Conservation (phyloP, 2,113 vertebrate species). For the Alectura lathami region DNA sequence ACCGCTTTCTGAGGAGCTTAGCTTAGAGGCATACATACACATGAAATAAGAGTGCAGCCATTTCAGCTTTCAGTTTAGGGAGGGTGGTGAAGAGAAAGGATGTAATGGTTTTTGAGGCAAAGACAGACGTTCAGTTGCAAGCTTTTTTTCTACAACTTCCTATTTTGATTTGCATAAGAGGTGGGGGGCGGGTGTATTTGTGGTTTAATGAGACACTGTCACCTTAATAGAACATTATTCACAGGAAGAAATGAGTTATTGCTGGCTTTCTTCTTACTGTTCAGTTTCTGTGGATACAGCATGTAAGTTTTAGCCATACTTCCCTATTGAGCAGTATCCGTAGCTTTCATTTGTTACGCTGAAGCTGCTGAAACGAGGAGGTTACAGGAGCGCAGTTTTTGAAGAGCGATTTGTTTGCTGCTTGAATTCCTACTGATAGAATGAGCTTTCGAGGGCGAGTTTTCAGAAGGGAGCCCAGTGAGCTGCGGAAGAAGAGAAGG, state of each 20-base stretch:
- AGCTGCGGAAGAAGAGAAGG: constrained; percentile 86
- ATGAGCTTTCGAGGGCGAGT: constrained; percentile 91
- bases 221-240: constrained; percentile 52
- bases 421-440: constrained; percentile 18
- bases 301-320: constrained; percentile 65
- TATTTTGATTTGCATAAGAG: constrained; percentile 43
- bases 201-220: constrained; percentile 15
- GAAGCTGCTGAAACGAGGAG: constrained; percentile 43
- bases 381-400: constrained; percentile 24
- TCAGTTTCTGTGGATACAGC: constrained; percentile 62
- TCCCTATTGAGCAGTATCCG: constrained; percentile 57
- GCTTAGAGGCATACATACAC: neutral
- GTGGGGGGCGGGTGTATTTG: neutral
- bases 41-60: neutral
- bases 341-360: constrained; percentile 49
- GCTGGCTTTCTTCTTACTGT: constrained; percentile 73
- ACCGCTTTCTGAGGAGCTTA: neutral
- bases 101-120: neutral
- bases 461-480: constrained; percentile 83
- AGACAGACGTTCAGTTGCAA: neutral
- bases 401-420: constrained; percentile 18
- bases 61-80: neutral
- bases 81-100: neutral
- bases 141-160: constrained; percentile 1
- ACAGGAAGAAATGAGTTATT: constrained; percentile 77